These are phyloP conservation scores for Eumerus sabulonum DNA, from an alignment of 2,888 invertebrate species.

Conservation along the genomic window DNA sequence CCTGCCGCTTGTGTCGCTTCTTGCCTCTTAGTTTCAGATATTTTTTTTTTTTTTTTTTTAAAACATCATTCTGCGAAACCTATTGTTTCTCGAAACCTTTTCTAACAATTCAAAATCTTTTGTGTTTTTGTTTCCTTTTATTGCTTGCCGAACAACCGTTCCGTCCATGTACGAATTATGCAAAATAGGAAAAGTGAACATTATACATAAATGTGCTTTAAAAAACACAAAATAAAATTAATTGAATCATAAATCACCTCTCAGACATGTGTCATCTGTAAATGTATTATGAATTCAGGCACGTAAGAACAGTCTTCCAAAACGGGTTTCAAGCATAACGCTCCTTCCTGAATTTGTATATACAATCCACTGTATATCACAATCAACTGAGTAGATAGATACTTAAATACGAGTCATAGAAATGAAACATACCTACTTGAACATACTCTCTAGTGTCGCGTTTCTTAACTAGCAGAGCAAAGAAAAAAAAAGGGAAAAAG, in stretches of 20 bases:
- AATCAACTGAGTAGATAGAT: slow-evolving; percentile 24
- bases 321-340: slow-evolving; percentile 21
- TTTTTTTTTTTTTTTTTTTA: no score
- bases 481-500: no score
- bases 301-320: slow-evolving; percentile 13
- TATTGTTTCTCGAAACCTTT: no score
- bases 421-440: neutral
- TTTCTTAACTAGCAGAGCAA: no score
- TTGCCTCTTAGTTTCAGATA: no score
- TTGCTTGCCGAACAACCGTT: no score
- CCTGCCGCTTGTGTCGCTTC: no score
- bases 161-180: neutral
- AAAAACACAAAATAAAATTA: slow-evolving; percentile 36
- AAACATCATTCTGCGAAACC: no score
- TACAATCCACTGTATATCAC: slow-evolving; percentile 31
- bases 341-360: slow-evolving; percentile 3
- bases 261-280: slow-evolving; percentile 47
- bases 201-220: neutral
- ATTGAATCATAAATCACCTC: slow-evolving; percentile 55
- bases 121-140: no score
- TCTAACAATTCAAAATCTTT: no score
- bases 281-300: slow-evolving; percentile 49
- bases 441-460: neutral
- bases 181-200: neutral
- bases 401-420: no score